Base-by-base conservation (phyloP, 2,113 vertebrate genomes). In the Stegostoma tigrinum region DNA sequence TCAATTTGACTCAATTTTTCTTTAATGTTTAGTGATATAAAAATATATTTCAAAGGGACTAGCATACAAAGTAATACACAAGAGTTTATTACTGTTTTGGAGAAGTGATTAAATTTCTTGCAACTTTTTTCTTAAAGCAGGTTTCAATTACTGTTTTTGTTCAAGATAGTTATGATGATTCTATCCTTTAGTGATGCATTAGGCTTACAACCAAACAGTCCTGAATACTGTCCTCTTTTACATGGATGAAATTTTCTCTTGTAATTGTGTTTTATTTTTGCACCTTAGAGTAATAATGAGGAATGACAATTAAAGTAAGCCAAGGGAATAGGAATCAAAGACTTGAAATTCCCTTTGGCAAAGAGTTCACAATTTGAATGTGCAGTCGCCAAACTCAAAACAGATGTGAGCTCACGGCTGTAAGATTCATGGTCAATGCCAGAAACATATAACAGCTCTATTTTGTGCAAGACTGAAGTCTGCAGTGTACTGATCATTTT, bases 281-380 rank as follows among this genome's bases (percentile, higher is more conserved):
- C 97, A 98, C 97, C 97, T 97, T 97, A 97, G 97, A 98, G 97
- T 97, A 97, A 96, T 97, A 97, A 98, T 97, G 97, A 97, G 97
- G 97, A 96, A 97, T 97, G 97, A 97, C 97, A 97, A 98, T 98
- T 97, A 97, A 96, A 97, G 96, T 96, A 68, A 97, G 96, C 96
- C 97, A 96, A 96, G 97, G 96, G 97, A 97, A 97, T 95, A 96
- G 96, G 96, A 97, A 97, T 98, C 97, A 97, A 97, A 98, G 97
- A 96, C 96, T 96, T 96, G 96, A 96, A 97, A 97, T 97, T 97
- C 97, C 96, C 97, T 96, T 97, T 97, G 97, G 97, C 97, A 97
- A 96, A 97, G 97, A 27, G 95, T 21, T 96, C 96, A 96, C 97
- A 96, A 96, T 97, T 96, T 96, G 97, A 97, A 96, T 96, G 96